A percentile compares a stretch with the other conserved stretches of the same genome.
Evolutionary conservation across 2,888 invertebrate species (phyloP).

Genomic region (Neoascia interrupta): DNA sequence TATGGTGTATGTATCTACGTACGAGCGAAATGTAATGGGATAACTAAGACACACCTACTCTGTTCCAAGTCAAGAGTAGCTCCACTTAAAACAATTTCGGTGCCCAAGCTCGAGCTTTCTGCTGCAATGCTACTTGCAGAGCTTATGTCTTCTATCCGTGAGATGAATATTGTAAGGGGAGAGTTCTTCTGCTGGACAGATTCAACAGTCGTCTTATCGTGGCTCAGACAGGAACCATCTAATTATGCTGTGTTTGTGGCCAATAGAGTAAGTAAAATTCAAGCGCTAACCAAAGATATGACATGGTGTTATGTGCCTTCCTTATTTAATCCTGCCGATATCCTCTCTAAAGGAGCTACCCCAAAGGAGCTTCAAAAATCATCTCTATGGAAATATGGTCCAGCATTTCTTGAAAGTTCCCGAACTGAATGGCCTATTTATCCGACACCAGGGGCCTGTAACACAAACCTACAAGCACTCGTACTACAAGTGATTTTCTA

Average conservation of each 20-base stretch:
- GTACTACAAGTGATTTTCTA: too few species aligned
- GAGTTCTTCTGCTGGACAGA: constrained; percentile 42
- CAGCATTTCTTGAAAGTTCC: neutral
- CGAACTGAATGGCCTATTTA: constrained; percentile 23
- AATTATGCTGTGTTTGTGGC: constrained; percentile 60
- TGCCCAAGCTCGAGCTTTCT: constrained; percentile 59
- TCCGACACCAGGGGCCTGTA: constrained; percentile 16
- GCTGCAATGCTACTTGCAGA: constrained; percentile 45
- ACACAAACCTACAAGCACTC: too few species aligned
- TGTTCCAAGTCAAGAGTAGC: constrained; percentile 41
- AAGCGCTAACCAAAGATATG: constrained; percentile 37
- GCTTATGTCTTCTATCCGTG: neutral
- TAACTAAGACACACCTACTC: constrained; percentile 10
- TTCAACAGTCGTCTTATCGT: constrained; percentile 43
- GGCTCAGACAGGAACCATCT: constrained; percentile 46
- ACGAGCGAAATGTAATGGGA: neutral
- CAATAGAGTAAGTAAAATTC: constrained; percentile 29
- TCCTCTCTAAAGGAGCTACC: constrained; percentile 42
- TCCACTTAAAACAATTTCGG: constrained; percentile 39
- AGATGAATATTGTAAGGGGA: constrained; percentile 7
- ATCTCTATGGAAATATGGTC: constrained; percentile 22
- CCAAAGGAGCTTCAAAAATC: constrained; percentile 25
- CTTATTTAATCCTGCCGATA: constrained; percentile 46
- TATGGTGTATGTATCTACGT: constrained; percentile 50
- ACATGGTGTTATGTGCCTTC: constrained; percentile 35